A percentile compares a stretch with the other conserved stretches of the same genome.
phyloP scores from a whole-genome alignment of 2,888 invertebrate species.

The Rhogogaster chlorosoma region DNA sequence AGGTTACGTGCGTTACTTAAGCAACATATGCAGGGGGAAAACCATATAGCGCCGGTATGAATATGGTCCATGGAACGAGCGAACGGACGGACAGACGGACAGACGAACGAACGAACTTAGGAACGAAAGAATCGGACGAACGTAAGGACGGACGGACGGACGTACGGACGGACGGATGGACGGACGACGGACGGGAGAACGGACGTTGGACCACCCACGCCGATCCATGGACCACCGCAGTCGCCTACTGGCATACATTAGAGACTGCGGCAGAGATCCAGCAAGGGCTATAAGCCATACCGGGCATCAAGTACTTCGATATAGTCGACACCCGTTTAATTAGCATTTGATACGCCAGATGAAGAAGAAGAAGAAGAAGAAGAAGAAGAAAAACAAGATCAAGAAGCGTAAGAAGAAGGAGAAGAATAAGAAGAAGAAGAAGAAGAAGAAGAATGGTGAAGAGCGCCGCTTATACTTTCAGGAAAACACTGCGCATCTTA shows the following conservation, averaged over 20 bases:
- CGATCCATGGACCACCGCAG: constrained; percentile 77
- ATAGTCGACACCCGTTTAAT: constrained; percentile 76
- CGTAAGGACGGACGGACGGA: constrained; percentile 61
- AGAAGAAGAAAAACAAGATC: background rate
- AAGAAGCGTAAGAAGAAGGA: background rate
- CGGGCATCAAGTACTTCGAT: constrained; percentile 64
- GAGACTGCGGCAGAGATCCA: constrained; percentile 61
- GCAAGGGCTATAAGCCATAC: constrained; percentile 21
- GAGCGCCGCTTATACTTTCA: background rate
- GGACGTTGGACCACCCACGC: constrained; percentile 77
- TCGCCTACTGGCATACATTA: constrained; percentile 78
- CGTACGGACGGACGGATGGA: constrained; percentile 58
- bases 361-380: background rate
- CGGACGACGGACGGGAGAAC: constrained; percentile 63
- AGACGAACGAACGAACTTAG: constrained; percentile 59
- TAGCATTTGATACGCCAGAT: constrained; percentile 73
- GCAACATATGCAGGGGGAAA: background rate
- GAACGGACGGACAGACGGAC: constrained; percentile 60
- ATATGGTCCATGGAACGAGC: constrained; percentile 54
- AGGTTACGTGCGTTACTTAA: background rate
- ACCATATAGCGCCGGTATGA: constrained; percentile 14
- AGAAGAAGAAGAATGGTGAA: background rate
- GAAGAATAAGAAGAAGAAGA: background rate
- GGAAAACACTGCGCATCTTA: background rate
- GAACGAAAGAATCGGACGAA: constrained; percentile 56